Percentiles rank a stretch among this genome's conserved stretches.
Conservation (phyloP, 2,888 invertebrate genomes). For the Himalopsyche japonica region DNA sequence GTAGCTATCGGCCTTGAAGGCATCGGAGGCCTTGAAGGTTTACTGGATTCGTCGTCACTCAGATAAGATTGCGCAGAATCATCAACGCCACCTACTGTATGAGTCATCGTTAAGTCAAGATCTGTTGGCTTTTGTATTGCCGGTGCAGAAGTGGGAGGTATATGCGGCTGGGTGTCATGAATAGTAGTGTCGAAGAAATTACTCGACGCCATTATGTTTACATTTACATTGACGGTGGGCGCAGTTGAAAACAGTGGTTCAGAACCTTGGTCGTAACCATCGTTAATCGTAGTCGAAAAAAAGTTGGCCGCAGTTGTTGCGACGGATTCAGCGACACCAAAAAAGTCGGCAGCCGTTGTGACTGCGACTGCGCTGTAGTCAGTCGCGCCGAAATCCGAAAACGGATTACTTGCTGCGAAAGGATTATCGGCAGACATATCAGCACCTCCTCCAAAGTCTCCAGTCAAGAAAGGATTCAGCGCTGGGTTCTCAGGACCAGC, state of each 20-base stretch:
- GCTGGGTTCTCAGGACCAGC: constrained; percentile 57
- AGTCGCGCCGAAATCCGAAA: constrained; percentile 62
- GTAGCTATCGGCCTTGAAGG: constrained; percentile 68
- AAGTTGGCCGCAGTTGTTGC: constrained; percentile 46
- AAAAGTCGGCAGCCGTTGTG: constrained; percentile 53
- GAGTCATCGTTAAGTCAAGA: constrained; percentile 49
- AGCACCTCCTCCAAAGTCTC: constrained; percentile 48
- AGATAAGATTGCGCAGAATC: constrained; percentile 43
- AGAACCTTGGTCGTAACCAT: constrained; percentile 26
- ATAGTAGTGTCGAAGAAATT: constrained; percentile 37
- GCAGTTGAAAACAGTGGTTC: constrained; percentile 38
- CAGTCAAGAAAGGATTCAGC: constrained; percentile 72
- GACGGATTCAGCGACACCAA: constrained; percentile 50
- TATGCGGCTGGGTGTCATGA: constrained; percentile 25
- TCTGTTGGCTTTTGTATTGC: constrained; percentile 49
- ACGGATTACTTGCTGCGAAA: constrained; percentile 73
- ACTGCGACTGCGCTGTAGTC: constrained; percentile 52
- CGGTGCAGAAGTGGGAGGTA: constrained; percentile 14
- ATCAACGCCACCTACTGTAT: constrained; percentile 43
- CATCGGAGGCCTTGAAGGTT: constrained; percentile 51
- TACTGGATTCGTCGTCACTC: constrained; percentile 43
- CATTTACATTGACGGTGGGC: constrained; percentile 7
- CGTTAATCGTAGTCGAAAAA: constrained; percentile 37
- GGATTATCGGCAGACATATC: constrained; percentile 65
- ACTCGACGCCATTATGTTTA: constrained; percentile 14